Evolutionary conservation across 2,113 vertebrate genomes (phyloP).

Genomic region (Hipposideros armiger): DNA sequence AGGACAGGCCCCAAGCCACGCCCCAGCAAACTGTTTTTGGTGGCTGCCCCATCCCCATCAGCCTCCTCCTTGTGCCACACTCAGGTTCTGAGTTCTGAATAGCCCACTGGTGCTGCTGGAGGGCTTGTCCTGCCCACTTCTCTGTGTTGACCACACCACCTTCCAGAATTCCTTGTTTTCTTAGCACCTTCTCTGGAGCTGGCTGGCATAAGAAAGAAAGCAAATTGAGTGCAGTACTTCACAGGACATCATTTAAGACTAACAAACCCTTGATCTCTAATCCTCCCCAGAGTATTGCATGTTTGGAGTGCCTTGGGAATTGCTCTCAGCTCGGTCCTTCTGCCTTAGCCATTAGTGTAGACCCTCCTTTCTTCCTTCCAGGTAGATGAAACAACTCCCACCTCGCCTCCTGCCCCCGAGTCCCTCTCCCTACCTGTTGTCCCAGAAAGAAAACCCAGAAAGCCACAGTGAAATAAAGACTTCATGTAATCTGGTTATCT

Average conservation of each 20-base stretch:
- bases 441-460: not conserved
- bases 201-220: not conserved
- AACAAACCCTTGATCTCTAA: not conserved
- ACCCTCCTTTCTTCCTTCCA: not conserved
- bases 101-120: not conserved
- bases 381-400: not conserved
- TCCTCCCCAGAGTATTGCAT: not conserved
- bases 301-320: not conserved
- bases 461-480: not conserved
- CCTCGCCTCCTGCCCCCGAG: not conserved
- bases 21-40: not conserved
- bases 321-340: not conserved
- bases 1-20: not conserved
- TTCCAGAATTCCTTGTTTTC: not conserved
- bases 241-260: not conserved
- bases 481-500: not conserved
- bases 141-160: not conserved
- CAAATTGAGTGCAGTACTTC: not conserved
- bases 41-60: accelerated
- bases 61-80: not conserved
- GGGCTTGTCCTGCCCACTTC: not conserved
- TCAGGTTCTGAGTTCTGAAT: not conserved
- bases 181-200: not conserved
- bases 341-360: not conserved
- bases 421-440: not conserved